Evolutionary conservation across 2,797 vertebrate genomes (phyloP), one percentile per base, ranked within the genome.

Genomic region (Coregonus suidteri): DNA sequence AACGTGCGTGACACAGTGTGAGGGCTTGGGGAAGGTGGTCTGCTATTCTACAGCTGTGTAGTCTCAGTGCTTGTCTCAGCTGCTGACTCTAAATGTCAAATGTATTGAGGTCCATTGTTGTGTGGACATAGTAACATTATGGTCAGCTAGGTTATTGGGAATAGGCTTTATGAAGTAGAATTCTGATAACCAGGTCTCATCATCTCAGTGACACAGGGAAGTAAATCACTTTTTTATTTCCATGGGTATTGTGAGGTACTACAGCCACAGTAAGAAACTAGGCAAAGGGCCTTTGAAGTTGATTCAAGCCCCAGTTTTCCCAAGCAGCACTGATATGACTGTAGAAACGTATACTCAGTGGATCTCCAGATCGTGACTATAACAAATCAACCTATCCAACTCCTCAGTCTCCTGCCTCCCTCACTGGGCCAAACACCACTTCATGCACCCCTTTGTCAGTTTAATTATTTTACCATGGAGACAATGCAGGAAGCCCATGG

Each of bases 401-500:
- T 53, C 30, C 30, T 75, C 20, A 34, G 47, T 54, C 59, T 31
- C 75, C 56, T 20, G 56, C 41, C 2, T 47, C 41, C 13, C 37
- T 30, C 41, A n/a, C 3, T 68, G 20, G 15, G 31, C 15, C 66
- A 47, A n/a, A n/a, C 13, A 74, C 72, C 35, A 62, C 15, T 35
- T 77, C 75, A 71, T 18, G 35, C 47, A 3, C 16, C 37, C 37
- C 51, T 65, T 65, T 77, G 69, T 72, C n/a, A 7, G 25, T 51
- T 56, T 41, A 37, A 51, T 79, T 71, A 54, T 71, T 59, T 75
- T 34, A 64, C 54, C 59, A 65, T 65, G 69, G 76, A 80, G 54
- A 76, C 80, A 83, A 82, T 79, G 80, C 62, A 75, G 81, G 71
- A 75, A 75, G 77, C 68, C 54, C 65, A 31, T 52, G 68, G 79